Base-by-base conservation (phyloP, 2,888 invertebrate genomes). In the Ecliptopera silaceata region DNA sequence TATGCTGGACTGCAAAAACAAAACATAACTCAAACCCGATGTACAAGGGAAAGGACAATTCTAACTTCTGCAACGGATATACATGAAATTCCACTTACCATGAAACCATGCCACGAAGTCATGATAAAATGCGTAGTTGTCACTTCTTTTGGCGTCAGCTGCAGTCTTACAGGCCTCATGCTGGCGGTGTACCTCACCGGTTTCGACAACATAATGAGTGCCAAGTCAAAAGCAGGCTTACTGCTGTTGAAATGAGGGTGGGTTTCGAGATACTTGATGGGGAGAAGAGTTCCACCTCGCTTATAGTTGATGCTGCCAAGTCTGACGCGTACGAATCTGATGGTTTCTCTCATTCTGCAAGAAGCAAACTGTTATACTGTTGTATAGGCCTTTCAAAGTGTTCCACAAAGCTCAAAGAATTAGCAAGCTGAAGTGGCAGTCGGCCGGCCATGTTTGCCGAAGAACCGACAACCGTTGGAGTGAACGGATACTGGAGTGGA, bases 221-320 rank as follows among this genome's bases (percentile, higher is more conserved):
- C 88, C 32, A 89, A 46, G 50, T 90, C 88, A 51, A 65, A 88
- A 32, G 71, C 66, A 0, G 88, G 88, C 15, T 63, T 79, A 3
- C 61, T 75, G 41, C 83, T 82, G 46, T 85, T 80, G 58, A 84
- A 90, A 49, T 68, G 64, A 0, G 89, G 89, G 47, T 90, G 90
- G 0, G 86, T 79, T 60, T 80, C 74, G 4, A 87, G 64, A 18
- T 71, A 68, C 58, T 89, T 87, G 1, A 88, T 66, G 0, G 84
- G 80, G 0, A 79, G 47, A 0, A 86, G 8, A 0, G 58, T 36
- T 0, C 89, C 89, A 0, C 84, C 87, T 64, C 80, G 83, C 49
- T 74, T 86, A 62, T 82, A 82, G 62, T 88, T 88, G 1, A 77
- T 75, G 32, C 87, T 88, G 3, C 89, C 90, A 0, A 88, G 76